Evolutionary conservation across 2,113 vertebrate species (phyloP).

Genomic region (Nothobranchius furzeri): DNA sequence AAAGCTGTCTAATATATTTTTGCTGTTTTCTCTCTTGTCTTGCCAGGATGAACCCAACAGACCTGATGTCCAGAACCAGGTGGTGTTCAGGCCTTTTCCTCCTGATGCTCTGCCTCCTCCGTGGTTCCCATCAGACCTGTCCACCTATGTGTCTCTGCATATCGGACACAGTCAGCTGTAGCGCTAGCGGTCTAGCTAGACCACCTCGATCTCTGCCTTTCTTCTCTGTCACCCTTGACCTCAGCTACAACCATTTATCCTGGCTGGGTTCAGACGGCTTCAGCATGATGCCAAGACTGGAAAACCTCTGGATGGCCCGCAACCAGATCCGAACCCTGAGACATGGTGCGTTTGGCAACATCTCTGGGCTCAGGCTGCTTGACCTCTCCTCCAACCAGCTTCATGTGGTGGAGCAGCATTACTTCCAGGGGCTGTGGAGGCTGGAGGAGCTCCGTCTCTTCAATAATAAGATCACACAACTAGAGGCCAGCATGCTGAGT

Average conservation of each 20-base stretch:
- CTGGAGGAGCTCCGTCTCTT: slow-evolving; percentile 92
- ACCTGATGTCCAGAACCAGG: slow-evolving; percentile 38
- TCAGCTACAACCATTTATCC: slow-evolving; percentile 88
- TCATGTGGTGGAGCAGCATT: slow-evolving; percentile 77
- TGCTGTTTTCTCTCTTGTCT: slow-evolving; percentile 39
- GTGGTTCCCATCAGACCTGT: slow-evolving; percentile 68
- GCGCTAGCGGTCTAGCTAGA: slow-evolving; percentile 76
- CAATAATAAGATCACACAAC: slow-evolving; percentile 85
- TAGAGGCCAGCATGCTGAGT: slow-evolving; percentile 81
- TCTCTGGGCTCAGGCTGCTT: slow-evolving; percentile 83
- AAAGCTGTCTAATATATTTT: slow-evolving; percentile 21
- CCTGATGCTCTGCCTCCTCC: slow-evolving; percentile 41
- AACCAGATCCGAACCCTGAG: slow-evolving; percentile 83
- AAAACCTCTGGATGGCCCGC: slow-evolving; percentile 84
- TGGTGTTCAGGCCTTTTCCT: slow-evolving; percentile 13
- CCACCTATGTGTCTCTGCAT: slow-evolving; percentile 87
- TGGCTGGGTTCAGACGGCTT: slow-evolving; percentile 82
- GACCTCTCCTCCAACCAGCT: slow-evolving; percentile 93
- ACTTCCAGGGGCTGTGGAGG: slow-evolving; percentile 84
- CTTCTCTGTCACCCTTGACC: slow-evolving; percentile 83
- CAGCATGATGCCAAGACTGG: slow-evolving; percentile 78
- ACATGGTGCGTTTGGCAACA: slow-evolving; percentile 80
- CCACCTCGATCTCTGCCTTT: slow-evolving; percentile 81
- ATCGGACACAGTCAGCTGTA: slow-evolving; percentile 90
- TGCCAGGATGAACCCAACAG: slow-evolving; percentile 24